These are phyloP conservation scores for Phenganax subtilis DNA, from an alignment of 92 coral and sea anemone species.

Conservation along the genomic window DNA sequence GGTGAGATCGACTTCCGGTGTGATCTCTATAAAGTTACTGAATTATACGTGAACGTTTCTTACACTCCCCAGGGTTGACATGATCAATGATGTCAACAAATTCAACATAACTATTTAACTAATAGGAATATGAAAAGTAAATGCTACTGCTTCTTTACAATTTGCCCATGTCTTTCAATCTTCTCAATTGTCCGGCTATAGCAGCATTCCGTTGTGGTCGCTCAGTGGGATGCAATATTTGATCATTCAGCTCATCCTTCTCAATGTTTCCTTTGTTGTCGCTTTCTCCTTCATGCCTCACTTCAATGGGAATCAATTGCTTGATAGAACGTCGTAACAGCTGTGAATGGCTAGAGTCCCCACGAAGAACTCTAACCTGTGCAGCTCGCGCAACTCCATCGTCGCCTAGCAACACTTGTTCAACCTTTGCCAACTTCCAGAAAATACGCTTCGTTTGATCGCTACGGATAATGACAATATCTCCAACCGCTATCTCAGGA, in stretches of 20 bases:
- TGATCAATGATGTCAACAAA: background rate
- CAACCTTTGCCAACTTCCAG: constrained; percentile 48
- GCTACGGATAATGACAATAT: constrained; percentile 45
- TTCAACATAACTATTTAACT: background rate
- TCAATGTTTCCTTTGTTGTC: background rate
- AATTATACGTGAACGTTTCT: background rate
- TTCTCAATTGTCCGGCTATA: constrained; percentile 29
- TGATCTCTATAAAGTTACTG: background rate
- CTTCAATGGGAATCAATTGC: constrained; percentile 44
- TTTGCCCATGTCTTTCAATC: constrained; percentile 18
- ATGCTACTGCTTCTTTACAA: constrained; percentile 1
- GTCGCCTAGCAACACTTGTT: constrained; percentile 42
- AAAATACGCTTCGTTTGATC: constrained; percentile 31
- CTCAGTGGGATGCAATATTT: background rate
- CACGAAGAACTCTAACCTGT: constrained; percentile 40
- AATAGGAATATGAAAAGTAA: background rate
- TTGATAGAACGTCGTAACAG: constrained; percentile 44
- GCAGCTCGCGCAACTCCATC: constrained; percentile 48
- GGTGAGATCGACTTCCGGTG: background rate
- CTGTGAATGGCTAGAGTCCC: constrained; percentile 34
- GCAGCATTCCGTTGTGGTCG: constrained; percentile 44
- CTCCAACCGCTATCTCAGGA: constrained; percentile 45
- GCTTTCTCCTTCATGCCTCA: constrained; percentile 10
- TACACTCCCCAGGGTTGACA: constrained; percentile 37
- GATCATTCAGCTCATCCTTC: background rate